phyloP scores from a whole-genome alignment of 2,113 vertebrate species.

The Agapornis roseicollis region DNA sequence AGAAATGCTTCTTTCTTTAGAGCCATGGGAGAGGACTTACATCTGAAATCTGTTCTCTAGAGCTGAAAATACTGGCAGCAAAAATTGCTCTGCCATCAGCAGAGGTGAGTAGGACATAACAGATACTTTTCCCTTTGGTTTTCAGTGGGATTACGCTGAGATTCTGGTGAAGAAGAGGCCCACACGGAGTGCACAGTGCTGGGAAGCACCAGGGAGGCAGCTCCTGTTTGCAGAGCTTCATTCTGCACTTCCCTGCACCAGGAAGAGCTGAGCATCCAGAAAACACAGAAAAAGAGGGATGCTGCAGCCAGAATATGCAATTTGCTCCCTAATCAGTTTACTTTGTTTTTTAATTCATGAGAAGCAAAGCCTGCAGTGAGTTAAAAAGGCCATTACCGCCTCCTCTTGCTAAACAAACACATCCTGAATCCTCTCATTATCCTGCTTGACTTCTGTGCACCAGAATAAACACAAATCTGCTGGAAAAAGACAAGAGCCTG shows the following conservation, averaged over 20 bases:
- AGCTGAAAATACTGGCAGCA: background rate
- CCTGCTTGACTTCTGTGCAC: constrained; percentile 5
- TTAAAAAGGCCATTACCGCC: constrained; percentile 40
- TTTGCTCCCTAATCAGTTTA: constrained; percentile 39
- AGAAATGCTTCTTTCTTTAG: background rate
- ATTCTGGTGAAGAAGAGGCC: background rate
- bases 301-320: background rate
- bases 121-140: background rate
- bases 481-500: background rate
- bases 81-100: background rate
- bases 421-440: constrained; percentile 44
- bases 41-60: background rate
- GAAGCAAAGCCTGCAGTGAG: constrained; percentile 55
- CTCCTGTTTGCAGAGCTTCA: background rate
- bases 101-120: background rate
- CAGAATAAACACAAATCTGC: constrained; percentile 37
- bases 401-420: constrained; percentile 49
- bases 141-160: background rate
- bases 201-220: background rate
- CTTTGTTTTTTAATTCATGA: constrained; percentile 57
- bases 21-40: background rate
- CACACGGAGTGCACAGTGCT: background rate
- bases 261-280: background rate
- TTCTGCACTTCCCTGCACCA: accelerated
- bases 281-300: background rate